Evolutionary conservation across 2,113 vertebrate species (phyloP).

Genomic region (Thymallus thymallus): DNA sequence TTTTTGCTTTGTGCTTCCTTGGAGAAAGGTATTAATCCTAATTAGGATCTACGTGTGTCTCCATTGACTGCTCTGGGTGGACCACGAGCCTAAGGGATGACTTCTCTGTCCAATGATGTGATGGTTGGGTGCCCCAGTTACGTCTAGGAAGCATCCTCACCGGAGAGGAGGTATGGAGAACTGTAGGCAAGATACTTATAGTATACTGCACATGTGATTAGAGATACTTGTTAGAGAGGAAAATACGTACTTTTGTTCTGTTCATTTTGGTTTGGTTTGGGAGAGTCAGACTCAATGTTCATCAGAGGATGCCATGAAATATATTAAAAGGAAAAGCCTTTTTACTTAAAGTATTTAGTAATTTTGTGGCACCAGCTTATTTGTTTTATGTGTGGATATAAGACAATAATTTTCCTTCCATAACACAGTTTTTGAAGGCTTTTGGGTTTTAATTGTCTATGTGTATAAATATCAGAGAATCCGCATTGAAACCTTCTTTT

Average conservation of each 20-base stretch:
- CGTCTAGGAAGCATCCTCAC: constrained; percentile 45
- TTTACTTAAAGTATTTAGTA: no score
- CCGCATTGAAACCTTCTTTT: constrained; percentile 20
- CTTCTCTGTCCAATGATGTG: constrained; percentile 40
- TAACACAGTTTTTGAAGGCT: constrained; percentile 19
- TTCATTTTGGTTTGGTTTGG: neutral
- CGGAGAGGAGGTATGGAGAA: constrained; percentile 24
- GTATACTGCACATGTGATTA: constrained; percentile 7
- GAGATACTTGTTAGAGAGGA: neutral
- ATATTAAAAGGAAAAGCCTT: no score
- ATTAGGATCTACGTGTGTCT: constrained; percentile 66
- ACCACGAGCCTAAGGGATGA: constrained; percentile 55
- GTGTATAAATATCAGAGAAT: constrained; percentile 41
- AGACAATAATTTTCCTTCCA: constrained; percentile 15
- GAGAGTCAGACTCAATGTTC: neutral
- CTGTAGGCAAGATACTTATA: constrained; percentile 6
- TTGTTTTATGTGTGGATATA: neutral
- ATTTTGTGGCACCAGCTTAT: neutral
- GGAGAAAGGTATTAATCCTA: constrained; percentile 71
- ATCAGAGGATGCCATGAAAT: no score
- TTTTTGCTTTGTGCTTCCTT: constrained; percentile 64
- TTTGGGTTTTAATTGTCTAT: constrained; percentile 16
- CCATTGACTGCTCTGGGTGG: constrained; percentile 64
- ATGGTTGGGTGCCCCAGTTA: constrained; percentile 54
- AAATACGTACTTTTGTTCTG: neutral